Evolutionary conservation across 2,113 vertebrate species (phyloP).

Genomic region (Sylvilagus bachmani): DNA sequence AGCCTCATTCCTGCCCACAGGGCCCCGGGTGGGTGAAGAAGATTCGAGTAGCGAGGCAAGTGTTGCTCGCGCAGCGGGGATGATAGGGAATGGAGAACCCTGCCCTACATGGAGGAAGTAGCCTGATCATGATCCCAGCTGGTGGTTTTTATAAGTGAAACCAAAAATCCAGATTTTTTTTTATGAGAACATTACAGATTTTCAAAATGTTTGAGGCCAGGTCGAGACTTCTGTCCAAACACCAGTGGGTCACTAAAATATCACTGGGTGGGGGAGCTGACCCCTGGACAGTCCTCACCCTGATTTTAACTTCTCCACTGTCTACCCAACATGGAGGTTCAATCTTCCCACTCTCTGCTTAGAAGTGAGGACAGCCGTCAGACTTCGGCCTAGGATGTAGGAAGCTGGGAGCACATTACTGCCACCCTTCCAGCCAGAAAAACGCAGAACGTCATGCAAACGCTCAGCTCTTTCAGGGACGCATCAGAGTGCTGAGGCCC

Average conservation of each 20-base stretch:
- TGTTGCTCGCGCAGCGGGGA: fast-evolving
- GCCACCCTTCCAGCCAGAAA: neutral
- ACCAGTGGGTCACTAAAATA: neutral
- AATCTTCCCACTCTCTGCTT: neutral
- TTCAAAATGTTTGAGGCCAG: neutral
- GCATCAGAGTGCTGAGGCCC: neutral
- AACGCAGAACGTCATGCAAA: neutral
- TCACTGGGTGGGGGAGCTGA: no score
- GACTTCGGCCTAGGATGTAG: neutral
- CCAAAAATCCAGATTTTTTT: neutral
- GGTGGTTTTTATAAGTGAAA: neutral
- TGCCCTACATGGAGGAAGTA: neutral
- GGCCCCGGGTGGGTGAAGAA: neutral
- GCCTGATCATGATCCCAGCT: neutral
- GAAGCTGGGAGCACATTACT: neutral
- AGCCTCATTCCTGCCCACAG: neutral
- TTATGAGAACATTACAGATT: neutral
- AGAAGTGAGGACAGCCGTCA: neutral
- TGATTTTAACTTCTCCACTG: neutral
- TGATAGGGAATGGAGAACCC: fast-evolving
- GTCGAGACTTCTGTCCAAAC: neutral
- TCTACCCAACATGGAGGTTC: neutral
- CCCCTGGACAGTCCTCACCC: no score
- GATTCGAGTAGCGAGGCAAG: no score
- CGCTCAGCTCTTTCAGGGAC: neutral